Conservation (phyloP, 2,888 invertebrate genomes). For the Scaptomyza tumidula region DNA sequence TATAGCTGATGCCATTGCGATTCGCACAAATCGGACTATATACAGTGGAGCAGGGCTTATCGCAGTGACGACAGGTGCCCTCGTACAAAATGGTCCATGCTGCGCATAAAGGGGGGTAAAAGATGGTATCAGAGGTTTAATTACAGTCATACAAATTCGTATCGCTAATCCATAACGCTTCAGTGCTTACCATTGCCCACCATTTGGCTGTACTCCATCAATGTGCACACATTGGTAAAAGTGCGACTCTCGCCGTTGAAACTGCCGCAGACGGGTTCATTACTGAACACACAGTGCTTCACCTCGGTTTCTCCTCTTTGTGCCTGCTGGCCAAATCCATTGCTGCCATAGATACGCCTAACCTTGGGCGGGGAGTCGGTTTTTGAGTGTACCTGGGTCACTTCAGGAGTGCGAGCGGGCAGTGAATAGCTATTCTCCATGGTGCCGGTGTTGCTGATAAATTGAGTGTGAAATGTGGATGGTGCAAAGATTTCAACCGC, state of each 20-base stretch:
- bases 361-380: background rate
- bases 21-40: conserved; percentile 72
- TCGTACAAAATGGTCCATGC: conserved; percentile 74
- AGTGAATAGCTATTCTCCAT: conserved; percentile 67
- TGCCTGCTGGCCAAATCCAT: background rate
- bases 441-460: conserved; percentile 62
- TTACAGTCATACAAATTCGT: conserved; percentile 7
- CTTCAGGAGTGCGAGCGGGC: conserved; percentile 55
- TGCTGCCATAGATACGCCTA: conserved; percentile 14
- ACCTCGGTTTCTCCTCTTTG: background rate
- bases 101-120: conserved; percentile 17
- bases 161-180: conserved; percentile 15
- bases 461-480: conserved; percentile 68
- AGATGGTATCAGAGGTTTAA: conserved; percentile 1
- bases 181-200: conserved; percentile 60
- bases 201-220: conserved; percentile 65
- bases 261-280: conserved; percentile 66
- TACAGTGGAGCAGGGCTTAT: conserved; percentile 57
- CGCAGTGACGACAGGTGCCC: conserved; percentile 65
- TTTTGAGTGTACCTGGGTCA: background rate
- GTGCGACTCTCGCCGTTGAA: conserved; percentile 60
- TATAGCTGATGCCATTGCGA: conserved; percentile 69
- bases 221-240: conserved; percentile 70
- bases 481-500: conserved; percentile 71
- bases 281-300: conserved; percentile 66